Base-by-base conservation (phyloP, 2,888 invertebrate species). In the Phyllotreta striolata region DNA sequence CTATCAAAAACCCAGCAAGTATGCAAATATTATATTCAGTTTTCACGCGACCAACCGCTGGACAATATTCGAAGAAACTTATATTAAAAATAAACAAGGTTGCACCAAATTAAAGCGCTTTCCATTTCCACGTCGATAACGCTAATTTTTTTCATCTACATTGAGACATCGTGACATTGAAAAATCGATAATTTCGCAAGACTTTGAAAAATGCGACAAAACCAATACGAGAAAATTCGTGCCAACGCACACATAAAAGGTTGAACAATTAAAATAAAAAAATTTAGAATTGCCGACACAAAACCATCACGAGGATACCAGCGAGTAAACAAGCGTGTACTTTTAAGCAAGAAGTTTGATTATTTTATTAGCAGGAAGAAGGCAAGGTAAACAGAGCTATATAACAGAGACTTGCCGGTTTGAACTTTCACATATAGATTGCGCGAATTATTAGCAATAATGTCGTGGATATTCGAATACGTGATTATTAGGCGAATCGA, bases 191-290 rank as follows among this genome's bases (percentile, higher is more conserved):
- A 59, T 64, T 64, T 64, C 46, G 64, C 56, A 56, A 64, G 37
- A 55, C 12, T 13, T 35, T 24, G 14, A 39, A 62, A 40, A 41
- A 13, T 38, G 49, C 46, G 34, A 56, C 49, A 51, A 60, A 64
- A 64, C 52, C 39, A 43, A 59, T 46, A 49, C 24, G 24, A 47
- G 37, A 49, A 46, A 64, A 64, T 55, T 44, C 56, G 55, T 56
- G 64, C 52, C 64, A 64, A 44, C 56, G 55, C 59, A 51, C 59
- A 51, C 55, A 14, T 13, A 37, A 43, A 57, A 64, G 56, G 60
- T 64, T 61, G 52, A 59, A 12, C 54, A 37, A 52, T 10, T 24
- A 24, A 24, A 34, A 55, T 9, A 55, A 62, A 55, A 55, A 55
- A 43, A 38, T 57, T 38, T 24, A 47, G 49, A 40, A 49, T 49